Evolutionary conservation across 1,140 invertebrate species (phyloP).

Genomic region (Nephotettix cincticeps): DNA sequence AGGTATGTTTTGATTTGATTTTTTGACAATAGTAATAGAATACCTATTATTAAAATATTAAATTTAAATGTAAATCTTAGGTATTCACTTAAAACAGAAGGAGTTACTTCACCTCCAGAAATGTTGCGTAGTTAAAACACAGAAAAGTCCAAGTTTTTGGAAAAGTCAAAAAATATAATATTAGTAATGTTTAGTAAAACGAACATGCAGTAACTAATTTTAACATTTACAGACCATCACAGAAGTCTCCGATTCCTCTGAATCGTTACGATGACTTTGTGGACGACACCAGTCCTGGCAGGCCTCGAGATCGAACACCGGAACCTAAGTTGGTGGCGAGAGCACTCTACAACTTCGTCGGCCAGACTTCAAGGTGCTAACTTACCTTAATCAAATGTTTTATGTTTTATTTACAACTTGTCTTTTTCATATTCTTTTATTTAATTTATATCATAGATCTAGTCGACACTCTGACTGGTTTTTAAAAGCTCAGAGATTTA

Average conservation of each 20-base stretch:
- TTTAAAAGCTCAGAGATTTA: no score
- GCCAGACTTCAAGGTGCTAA: slow-evolving; percentile 74
- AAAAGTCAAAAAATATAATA: no score
- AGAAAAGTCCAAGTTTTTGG: neutral
- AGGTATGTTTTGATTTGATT: neutral
- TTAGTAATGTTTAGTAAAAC: no score
- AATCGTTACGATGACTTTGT: slow-evolving; percentile 90
- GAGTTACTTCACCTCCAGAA: no score
- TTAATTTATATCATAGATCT: no score
- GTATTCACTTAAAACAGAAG: no score
- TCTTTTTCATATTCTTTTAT: no score
- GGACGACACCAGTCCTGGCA: slow-evolving; percentile 56
- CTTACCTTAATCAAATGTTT: no score
- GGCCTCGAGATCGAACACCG: slow-evolving; percentile 60
- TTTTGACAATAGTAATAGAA: neutral
- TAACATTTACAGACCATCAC: slow-evolving; percentile 75
- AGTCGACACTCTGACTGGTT: no score
- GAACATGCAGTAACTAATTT: no score
- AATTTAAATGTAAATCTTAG: neutral
- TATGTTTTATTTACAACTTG: no score
- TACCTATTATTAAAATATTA: neutral
- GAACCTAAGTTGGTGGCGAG: slow-evolving; percentile 75
- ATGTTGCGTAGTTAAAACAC: no score
- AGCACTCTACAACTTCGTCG: slow-evolving; percentile 89
- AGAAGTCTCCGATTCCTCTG: slow-evolving; percentile 89